phyloP scores from a whole-genome alignment of 2,797 vertebrate genomes.

The Brachyalestes nurse region DNA sequence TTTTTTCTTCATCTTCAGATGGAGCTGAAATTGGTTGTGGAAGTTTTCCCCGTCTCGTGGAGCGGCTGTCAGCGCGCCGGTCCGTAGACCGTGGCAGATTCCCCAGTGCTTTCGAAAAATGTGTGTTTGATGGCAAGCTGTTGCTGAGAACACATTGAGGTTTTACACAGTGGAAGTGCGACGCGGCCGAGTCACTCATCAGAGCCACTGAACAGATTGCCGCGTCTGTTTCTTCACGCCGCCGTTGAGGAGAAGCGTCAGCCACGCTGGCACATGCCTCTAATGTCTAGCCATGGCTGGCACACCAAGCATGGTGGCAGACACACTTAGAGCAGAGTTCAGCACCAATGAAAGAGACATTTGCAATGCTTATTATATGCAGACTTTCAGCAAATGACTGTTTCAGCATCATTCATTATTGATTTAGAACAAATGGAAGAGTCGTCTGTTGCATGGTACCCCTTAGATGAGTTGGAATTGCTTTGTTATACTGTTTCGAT shows the following conservation, averaged over 20 bases:
- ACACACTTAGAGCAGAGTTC: neutral
- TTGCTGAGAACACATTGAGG: slow-evolving; percentile 32
- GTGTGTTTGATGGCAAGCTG: slow-evolving; percentile 49
- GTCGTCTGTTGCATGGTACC: neutral
- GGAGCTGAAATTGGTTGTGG: slow-evolving; percentile 16
- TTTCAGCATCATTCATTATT: neutral
- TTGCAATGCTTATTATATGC: neutral
- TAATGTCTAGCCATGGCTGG: slow-evolving; percentile 7
- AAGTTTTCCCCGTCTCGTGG: neutral
- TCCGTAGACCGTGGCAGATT: slow-evolving; percentile 19
- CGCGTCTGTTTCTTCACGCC: slow-evolving; percentile 20
- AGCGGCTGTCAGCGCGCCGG: slow-evolving; percentile 7
- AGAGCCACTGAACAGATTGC: slow-evolving; percentile 40
- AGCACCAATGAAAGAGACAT: neutral
- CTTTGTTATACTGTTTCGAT: no score
- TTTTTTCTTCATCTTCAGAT: slow-evolving; percentile 3
- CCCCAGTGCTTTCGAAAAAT: slow-evolving; percentile 19
- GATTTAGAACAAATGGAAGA: neutral
- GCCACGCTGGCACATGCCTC: slow-evolving; percentile 1
- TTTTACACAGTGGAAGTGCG: slow-evolving; percentile 16
- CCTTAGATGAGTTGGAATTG: no score
- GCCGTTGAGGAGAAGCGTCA: neutral
- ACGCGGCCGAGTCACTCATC: slow-evolving; percentile 21
- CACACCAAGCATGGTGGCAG: neutral
- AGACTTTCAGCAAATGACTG: neutral